Evolutionary conservation across 1,140 invertebrate species (phyloP).

Genomic region (Campodea augens): DNA sequence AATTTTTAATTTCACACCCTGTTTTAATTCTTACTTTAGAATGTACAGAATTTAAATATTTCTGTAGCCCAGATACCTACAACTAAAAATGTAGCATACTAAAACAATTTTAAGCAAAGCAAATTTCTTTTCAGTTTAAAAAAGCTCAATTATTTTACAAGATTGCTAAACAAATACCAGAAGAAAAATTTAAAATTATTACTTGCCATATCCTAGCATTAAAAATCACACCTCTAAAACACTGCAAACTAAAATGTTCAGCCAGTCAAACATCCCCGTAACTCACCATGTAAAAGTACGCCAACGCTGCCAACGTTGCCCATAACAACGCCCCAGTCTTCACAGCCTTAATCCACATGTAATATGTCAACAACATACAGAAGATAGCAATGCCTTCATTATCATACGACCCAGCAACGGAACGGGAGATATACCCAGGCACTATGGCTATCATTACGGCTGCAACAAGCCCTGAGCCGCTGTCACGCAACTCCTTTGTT

Average conservation of each 20-base stretch:
- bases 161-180: too few species aligned
- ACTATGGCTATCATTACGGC: constrained; percentile 92
- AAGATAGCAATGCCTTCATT: constrained; percentile 98
- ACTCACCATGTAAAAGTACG: constrained; percentile 95
- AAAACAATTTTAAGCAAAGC: too few species aligned
- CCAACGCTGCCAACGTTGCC: constrained; percentile 70
- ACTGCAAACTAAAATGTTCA: not conserved
- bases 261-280: constrained; percentile 2
- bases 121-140: too few species aligned
- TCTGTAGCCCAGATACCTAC: too few species aligned
- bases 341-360: constrained; percentile 93
- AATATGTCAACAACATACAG: constrained; percentile 94
- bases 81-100: too few species aligned
- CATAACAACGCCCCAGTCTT: constrained; percentile 89
- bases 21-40: too few species aligned
- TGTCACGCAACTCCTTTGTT: constrained; percentile 86
- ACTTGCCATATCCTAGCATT: too few species aligned
- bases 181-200: too few species aligned
- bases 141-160: too few species aligned
- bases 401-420: constrained; percentile 93
- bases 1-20: too few species aligned
- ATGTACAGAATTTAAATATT: too few species aligned
- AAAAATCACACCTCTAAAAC: constrained; percentile 1
- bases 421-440: constrained; percentile 91
- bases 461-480: constrained; percentile 77